A percentile compares a stretch with the other conserved stretches of the same genome.
phyloP scores from a whole-genome alignment of 2,113 vertebrate genomes.

The Sterrhoptilus dennistouni region DNA sequence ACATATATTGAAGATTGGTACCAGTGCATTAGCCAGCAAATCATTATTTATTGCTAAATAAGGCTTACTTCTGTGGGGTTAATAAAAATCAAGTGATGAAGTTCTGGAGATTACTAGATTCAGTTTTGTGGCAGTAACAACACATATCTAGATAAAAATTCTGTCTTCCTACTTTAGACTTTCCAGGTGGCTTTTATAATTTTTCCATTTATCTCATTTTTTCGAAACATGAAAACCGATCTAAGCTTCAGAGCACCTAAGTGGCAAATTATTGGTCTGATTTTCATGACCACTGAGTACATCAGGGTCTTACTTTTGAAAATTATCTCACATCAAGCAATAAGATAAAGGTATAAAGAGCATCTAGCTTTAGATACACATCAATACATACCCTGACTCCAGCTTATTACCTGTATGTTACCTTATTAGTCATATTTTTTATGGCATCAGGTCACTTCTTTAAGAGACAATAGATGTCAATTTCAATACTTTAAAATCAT shows the following conservation, averaged over 20 bases:
- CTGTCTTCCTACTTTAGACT: background rate
- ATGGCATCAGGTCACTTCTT: background rate
- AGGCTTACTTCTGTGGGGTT: background rate
- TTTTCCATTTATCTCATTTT: background rate
- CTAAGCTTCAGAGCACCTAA: background rate
- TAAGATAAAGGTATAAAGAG: background rate
- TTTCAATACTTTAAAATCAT: background rate
- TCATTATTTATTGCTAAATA: background rate
- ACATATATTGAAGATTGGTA: background rate
- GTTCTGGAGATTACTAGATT: background rate
- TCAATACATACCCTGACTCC: background rate
- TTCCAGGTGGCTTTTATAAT: background rate
- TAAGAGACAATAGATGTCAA: background rate
- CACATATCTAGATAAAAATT: background rate
- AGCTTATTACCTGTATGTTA: fast-evolving
- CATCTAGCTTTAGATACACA: background rate
- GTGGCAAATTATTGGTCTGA: background rate
- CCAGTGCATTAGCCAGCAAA: background rate
- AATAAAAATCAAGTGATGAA: background rate
- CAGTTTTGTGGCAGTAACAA: background rate
- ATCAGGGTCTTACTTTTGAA: background rate
- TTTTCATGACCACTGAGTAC: background rate
- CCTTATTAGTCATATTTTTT: background rate
- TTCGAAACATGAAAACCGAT: background rate
- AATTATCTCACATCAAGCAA: background rate